phyloP scores from a whole-genome alignment of 2,113 vertebrate species.

The Megaceryle maxima region DNA sequence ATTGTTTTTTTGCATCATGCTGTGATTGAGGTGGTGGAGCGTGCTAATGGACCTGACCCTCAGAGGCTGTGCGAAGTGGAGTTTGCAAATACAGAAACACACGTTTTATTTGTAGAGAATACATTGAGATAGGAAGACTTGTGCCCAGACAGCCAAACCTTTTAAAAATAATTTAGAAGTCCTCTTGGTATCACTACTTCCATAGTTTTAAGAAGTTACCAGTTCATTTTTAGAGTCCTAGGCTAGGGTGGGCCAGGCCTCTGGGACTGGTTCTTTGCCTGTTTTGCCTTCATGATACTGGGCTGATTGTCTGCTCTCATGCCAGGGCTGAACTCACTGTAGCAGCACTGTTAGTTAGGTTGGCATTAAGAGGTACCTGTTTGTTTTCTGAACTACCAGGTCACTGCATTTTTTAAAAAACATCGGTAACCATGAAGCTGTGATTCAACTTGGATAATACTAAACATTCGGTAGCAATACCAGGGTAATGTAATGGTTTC shows the following conservation, averaged over 20 bases:
- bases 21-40: background rate
- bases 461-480: background rate
- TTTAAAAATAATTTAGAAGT: background rate
- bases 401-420: background rate
- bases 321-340: background rate
- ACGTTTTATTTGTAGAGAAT: background rate
- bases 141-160: background rate
- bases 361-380: background rate
- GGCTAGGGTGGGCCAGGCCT: background rate
- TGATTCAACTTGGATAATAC: background rate
- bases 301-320: background rate
- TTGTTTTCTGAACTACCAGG: background rate
- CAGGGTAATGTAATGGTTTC: background rate
- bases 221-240: background rate
- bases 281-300: background rate
- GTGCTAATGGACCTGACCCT: background rate
- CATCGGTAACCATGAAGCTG: background rate
- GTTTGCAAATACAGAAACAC: background rate
- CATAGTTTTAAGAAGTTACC: background rate
- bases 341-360: background rate
- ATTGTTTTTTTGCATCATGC: conserved; percentile 34
- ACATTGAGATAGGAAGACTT: background rate
- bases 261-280: background rate
- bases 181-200: background rate
- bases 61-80: background rate